Percentiles rank a stretch among this genome's conserved stretches.
These are phyloP conservation scores for Xylophagus ater DNA, from an alignment of 2,888 invertebrate species.

Conservation along the genomic window DNA sequence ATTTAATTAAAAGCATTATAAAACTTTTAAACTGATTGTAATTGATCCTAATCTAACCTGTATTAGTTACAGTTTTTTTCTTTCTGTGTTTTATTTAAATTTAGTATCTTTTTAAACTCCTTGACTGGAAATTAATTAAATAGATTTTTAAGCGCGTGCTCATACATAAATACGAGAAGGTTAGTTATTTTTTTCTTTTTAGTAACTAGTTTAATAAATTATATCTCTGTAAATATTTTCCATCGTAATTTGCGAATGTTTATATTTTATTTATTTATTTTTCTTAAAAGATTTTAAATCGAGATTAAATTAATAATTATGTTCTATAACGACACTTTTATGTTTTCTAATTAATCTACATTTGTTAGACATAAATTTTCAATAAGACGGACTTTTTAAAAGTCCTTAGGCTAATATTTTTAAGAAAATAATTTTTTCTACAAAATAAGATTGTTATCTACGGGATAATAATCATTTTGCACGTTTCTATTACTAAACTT, in stretches of 20 bases:
- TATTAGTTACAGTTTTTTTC: neutral
- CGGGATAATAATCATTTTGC: too few species aligned
- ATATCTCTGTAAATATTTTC: constrained; percentile 10
- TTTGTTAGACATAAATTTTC: constrained; percentile 20
- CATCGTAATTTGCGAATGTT: constrained; percentile 13
- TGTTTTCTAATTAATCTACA: constrained; percentile 35
- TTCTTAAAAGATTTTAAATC: constrained; percentile 26
- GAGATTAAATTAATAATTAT: constrained; percentile 40
- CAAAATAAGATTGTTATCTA: too few species aligned
- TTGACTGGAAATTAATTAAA: constrained; percentile 8
- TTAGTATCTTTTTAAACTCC: too few species aligned
- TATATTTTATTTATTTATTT: too few species aligned
- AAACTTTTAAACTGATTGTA: too few species aligned
- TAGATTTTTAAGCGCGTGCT: constrained; percentile 7
- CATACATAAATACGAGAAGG: constrained; percentile 1
- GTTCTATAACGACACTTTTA: constrained; percentile 36
- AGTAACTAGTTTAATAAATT: constrained; percentile 7
- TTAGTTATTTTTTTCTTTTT: neutral
- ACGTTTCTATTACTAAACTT: neutral
- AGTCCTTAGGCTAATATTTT: neutral
- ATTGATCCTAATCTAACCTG: too few species aligned
- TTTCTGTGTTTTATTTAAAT: too few species aligned
- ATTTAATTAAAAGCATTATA: too few species aligned
- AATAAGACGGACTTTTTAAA: neutral
- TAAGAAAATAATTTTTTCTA: neutral